Evolutionary conservation across 2,888 invertebrate species (phyloP).

Genomic region (Pimpla rufipes): DNA sequence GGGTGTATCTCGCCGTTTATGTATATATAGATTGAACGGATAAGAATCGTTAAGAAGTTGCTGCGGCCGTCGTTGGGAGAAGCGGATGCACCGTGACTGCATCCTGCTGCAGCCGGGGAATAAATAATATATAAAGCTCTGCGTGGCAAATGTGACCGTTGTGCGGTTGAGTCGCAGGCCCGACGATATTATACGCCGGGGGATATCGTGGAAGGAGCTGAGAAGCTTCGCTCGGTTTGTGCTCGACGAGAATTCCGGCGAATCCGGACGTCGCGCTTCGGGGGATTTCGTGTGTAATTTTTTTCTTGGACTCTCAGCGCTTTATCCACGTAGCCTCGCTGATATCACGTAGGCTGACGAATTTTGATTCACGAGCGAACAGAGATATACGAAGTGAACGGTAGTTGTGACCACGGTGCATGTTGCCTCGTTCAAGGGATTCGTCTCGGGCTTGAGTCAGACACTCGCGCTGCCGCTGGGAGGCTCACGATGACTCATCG

Average conservation of each 20-base stretch:
- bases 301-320: background rate
- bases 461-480: slow-evolving; percentile 7
- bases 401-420: slow-evolving; percentile 46
- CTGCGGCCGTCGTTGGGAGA: too few relatives aligned
- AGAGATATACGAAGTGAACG: slow-evolving; percentile 11
- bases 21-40: too few relatives aligned
- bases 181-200: background rate
- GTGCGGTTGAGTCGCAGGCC: too few relatives aligned
- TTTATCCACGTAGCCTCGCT: too few relatives aligned
- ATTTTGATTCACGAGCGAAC: background rate
- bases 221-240: too few relatives aligned
- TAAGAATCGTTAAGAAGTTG: too few relatives aligned
- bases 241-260: background rate
- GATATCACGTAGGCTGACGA: background rate
- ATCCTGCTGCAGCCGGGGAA: too few relatives aligned
- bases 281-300: too few relatives aligned
- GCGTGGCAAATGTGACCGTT: too few relatives aligned
- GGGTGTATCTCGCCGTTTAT: too few relatives aligned
- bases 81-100: too few relatives aligned
- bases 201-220: slow-evolving; percentile 9
- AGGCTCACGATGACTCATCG: slow-evolving; percentile 59
- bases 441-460: slow-evolving; percentile 22
- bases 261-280: slow-evolving; percentile 14
- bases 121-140: too few relatives aligned
- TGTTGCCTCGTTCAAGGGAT: slow-evolving; percentile 54